These are phyloP conservation scores for Octonoba sinensis DNA, from an alignment of 2,888 invertebrate genomes.

Conservation along the genomic window DNA sequence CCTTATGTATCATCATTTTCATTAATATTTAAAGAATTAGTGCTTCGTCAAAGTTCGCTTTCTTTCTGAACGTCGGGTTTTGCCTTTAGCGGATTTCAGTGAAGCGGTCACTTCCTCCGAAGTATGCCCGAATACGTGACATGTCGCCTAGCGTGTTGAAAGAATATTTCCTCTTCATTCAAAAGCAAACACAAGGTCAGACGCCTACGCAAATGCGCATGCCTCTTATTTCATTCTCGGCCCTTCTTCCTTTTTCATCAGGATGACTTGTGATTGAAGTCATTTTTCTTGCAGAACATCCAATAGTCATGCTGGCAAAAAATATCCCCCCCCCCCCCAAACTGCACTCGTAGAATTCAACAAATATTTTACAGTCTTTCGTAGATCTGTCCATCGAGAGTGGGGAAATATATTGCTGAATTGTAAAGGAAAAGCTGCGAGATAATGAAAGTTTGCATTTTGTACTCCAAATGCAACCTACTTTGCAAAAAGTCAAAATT, in stretches of 20 bases:
- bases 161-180: slow-evolving; percentile 41
- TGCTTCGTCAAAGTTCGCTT: not conserved
- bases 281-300: not conserved
- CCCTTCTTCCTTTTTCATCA: not conserved
- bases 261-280: not conserved
- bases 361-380: no score
- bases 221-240: slow-evolving; percentile 18
- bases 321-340: not conserved
- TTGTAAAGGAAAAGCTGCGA: no score
- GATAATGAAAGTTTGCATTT: no score
- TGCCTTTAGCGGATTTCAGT: slow-evolving; percentile 1
- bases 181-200: slow-evolving; percentile 47
- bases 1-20: no score
- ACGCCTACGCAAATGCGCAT: slow-evolving; percentile 43
- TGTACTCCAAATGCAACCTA: no score
- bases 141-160: slow-evolving; percentile 14
- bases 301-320: no score
- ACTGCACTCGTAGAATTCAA: not conserved
- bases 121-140: slow-evolving; percentile 10
- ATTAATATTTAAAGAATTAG: no score
- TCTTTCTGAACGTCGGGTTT: not conserved
- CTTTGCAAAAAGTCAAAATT: no score
- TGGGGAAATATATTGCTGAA: no score
- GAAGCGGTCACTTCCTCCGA: no score
- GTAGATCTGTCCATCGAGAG: no score